Conservation (phyloP, 2,797 vertebrate genomes). For the Diplodus sargus region DNA sequence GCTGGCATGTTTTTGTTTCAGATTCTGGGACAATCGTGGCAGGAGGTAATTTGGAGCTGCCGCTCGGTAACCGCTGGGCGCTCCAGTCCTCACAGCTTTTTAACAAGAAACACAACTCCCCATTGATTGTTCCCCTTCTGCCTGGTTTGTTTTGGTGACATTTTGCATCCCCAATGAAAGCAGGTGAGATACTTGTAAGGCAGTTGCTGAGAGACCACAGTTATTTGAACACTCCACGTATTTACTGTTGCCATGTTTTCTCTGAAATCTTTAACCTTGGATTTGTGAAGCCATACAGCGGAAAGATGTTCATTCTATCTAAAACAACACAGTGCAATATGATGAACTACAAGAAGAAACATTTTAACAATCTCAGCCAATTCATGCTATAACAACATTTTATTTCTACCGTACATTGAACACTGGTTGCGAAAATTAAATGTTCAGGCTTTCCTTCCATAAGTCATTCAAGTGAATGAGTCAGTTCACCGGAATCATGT, state of each 20-base stretch:
- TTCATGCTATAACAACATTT: neutral
- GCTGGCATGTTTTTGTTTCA: constrained; percentile 6
- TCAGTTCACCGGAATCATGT: neutral
- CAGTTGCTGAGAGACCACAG: neutral
- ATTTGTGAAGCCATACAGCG: neutral
- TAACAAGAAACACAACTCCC: neutral
- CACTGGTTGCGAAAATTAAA: neutral
- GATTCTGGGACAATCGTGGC: constrained; percentile 31
- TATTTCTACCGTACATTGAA: neutral
- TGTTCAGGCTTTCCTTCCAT: neutral
- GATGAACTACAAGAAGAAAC: neutral
- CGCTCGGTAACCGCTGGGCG: neutral
- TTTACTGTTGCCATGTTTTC: neutral
- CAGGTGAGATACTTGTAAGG: neutral
- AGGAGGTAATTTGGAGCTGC: constrained; percentile 14
- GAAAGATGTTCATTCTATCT: neutral
- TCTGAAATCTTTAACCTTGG: neutral
- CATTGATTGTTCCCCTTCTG: neutral
- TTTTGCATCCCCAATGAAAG: constrained; percentile 20
- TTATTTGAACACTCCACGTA: neutral
- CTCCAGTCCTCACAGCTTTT: constrained; percentile 3
- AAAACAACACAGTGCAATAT: neutral
- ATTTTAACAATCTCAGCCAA: neutral
- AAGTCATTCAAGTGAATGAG: neutral
- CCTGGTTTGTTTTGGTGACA: neutral